Evolutionary conservation across 2,888 invertebrate genomes (phyloP), one percentile per base, ranked within the genome.

Genomic region (Urechis unicinctus): DNA sequence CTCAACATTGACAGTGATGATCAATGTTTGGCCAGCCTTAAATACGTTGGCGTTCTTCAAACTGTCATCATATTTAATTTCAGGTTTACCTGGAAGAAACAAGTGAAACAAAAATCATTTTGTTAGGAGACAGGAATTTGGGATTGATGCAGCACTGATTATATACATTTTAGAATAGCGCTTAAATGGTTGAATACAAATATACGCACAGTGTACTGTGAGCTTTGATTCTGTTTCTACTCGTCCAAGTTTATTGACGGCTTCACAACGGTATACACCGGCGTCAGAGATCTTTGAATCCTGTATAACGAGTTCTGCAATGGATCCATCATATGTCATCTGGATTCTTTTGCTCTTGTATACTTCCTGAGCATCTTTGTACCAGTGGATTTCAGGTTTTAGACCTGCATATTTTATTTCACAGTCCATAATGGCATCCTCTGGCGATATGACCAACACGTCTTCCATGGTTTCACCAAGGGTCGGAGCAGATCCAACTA

Each of bases 281-380:
- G 69, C 66, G 61, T 78, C 75, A 6, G 63, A 65, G 42, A 69
- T 65, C 53, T 70, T 69, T 4, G 72, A 69, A 47, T 73, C 70
- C 53, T 69, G 87, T 65, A 94, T 86, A 36, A 85, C 85, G 52
- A 96, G 78, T 46, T 58, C 36, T 1, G 61, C 58, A 4, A 52
- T 44, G 24, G n/a, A 68, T 46, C 71, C 68, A 64, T 85, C 84
- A 69, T 86, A 88, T 1, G 83, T 83, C 28, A 84, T 82, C 64
- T 78, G 82, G 55, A 77, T 81, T 41, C 81, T 80, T 63, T 82
- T 83, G 24, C 60, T 54, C 29, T 63, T 42, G 17, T 63, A 55
- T 50, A 87, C 78, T 41, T 81, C 77, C 68, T 83, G 83, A 41
- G 83, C 84, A 69, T 88, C 84, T 72, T 84, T 86, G 57, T 49